Percentiles rank a stretch among this genome's conserved stretches.
These are phyloP conservation scores for Drosophila santomea DNA, from an alignment of 1,140 invertebrate genomes.

Conservation along the genomic window DNA sequence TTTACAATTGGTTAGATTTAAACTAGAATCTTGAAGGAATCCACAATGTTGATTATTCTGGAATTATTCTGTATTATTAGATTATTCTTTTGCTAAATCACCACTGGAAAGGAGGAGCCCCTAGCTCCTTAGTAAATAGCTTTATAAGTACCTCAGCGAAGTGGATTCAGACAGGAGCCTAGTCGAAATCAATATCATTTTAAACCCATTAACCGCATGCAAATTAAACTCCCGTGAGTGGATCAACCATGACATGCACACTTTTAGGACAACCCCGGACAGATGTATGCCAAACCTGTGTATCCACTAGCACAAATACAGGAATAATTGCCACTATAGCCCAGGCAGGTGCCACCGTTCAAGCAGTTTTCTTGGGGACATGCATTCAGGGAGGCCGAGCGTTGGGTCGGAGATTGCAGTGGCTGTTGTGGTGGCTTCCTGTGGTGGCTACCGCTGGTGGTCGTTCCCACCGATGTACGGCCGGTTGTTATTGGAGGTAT, in stretches of 20 bases:
- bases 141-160: background rate
- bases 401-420: slow-evolving; percentile 58
- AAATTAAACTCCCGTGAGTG: slow-evolving; percentile 26
- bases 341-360: slow-evolving; percentile 85
- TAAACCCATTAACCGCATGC: slow-evolving; percentile 27
- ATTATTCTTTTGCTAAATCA: too few species aligned
- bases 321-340: slow-evolving; percentile 85
- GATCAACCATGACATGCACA: slow-evolving; percentile 5
- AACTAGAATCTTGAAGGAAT: slow-evolving; percentile 5
- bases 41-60: background rate
- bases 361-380: slow-evolving; percentile 84
- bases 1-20: slow-evolving; percentile 4
- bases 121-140: background rate
- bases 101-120: too few species aligned
- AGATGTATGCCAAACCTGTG: slow-evolving; percentile 83
- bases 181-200: slow-evolving; percentile 4
- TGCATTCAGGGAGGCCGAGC: slow-evolving; percentile 82
- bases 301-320: slow-evolving; percentile 86
- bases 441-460: slow-evolving; percentile 28
- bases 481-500: slow-evolving; percentile 54
- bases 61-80: too few species aligned
- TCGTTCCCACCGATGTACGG: slow-evolving; percentile 40
- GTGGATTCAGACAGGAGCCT: slow-evolving; percentile 5
- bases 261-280: slow-evolving; percentile 66
- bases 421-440: slow-evolving; percentile 40